A percentile compares a stretch with the other conserved stretches of the same genome.
phyloP scores from a whole-genome alignment of 2,113 vertebrate species.

The Philantomba maxwellii region DNA sequence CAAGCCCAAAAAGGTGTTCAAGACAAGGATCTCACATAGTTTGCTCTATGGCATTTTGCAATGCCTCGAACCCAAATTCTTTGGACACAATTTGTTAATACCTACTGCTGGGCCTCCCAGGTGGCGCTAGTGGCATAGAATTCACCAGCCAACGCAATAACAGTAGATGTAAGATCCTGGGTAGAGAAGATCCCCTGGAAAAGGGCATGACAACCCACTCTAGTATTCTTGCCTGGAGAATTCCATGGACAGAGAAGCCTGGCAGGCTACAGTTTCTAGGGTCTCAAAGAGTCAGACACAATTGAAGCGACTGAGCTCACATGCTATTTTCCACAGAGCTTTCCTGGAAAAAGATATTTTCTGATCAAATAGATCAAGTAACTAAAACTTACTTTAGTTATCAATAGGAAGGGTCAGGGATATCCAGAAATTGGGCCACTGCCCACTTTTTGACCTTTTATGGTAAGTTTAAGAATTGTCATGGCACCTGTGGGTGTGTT shows the following conservation, averaged over 20 bases:
- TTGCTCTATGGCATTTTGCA: not conserved
- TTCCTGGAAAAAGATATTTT: not conserved
- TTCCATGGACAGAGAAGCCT: not conserved
- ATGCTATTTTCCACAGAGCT: not conserved
- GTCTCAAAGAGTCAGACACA: not conserved
- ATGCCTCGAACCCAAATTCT: not conserved
- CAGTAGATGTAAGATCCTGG: not conserved
- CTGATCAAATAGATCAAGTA: not conserved
- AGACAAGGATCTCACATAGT: not conserved
- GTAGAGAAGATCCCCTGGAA: not conserved
- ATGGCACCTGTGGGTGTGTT: not conserved
- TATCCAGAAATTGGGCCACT: not conserved
- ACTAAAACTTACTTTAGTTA: not conserved
- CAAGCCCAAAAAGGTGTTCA: not conserved
- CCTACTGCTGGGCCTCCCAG: not conserved
- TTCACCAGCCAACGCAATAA: not conserved
- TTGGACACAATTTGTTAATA: not conserved
- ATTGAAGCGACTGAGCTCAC: not conserved
- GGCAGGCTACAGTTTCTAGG: not conserved
- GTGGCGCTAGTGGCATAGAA: not conserved
- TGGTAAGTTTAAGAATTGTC: not conserved
- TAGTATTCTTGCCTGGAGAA: not conserved
- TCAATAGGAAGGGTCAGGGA: not conserved
- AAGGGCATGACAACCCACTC: not conserved
- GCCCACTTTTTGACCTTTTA: not conserved